Base-by-base conservation (phyloP, 2,888 invertebrate genomes). In the Morpho achilles region DNA sequence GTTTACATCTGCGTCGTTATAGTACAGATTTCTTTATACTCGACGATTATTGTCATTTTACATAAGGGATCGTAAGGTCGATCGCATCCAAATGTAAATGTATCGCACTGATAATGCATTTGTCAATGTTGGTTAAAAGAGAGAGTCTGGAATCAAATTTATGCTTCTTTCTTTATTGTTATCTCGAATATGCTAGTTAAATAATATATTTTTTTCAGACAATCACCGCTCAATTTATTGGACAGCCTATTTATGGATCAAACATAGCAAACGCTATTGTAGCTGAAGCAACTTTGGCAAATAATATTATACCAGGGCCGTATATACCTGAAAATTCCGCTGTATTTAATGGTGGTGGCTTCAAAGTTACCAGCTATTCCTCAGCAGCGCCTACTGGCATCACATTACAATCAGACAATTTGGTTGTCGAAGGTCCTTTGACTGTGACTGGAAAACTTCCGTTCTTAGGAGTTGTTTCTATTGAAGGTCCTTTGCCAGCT, bases 401-500 rank as follows among this genome's bases (percentile, higher is more conserved):
- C 8, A 66, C 62, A 0, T 64, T 69, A 3, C 61, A 66, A 8
- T 66, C 69, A 10, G 69, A 71, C 4, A 66, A 69, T 53, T 53
- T 69, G 22, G 44, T 68, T 5, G 62, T 68, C 32, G 70, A 70
- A 66, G 70, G 70, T 3, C 68, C 67, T 1, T 49, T 72, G 9
- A 59, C 66, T 2, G 67, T 70, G 0, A 61, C 59, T 41, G 71
- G 71, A 0, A 63, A 67, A 32, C 52, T 70, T 52, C 70, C 70
- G 22, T 70, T 70, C 58, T 58, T 69, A 42, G 69, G 69, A n/a
- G 70, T 75, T 2, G 75, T 78, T 16, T 66, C 69, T 8, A 57
- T 79, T 7, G 79, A 79, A 48, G 80, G 78, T 8, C 49, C 71
- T 0, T 54, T 79, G 7, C 71, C 73, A 7, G 67, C 73, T 0